Base-by-base conservation (phyloP, 2,888 invertebrate species). In the Eumerus sabulonum region DNA sequence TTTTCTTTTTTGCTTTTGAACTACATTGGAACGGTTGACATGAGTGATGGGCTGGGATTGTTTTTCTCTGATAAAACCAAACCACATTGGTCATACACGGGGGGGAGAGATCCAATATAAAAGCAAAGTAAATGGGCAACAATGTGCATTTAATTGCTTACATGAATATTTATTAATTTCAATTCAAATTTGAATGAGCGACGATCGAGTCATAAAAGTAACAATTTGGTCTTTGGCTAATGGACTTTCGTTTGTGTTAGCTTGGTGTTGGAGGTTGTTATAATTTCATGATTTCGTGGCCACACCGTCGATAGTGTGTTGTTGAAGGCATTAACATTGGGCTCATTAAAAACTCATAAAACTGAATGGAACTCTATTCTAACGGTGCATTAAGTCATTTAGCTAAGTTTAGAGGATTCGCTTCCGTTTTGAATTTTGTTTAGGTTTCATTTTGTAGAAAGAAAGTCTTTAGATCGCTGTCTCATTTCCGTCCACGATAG, bases 121-220 rank as follows among this genome's bases (percentile, higher is more conserved):
- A 27, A 27, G 7, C 27, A 27, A 27, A 27, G 3, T 27, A 27
- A 27, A 40, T 11, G n/a, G 40, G 2, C 40, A 40, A 44, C 35
- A 50, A 50, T 47, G 11, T 17, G 42, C 40, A 27, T 19, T 66
- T 76, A 71, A 71, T 73, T 73, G 67, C 62, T 73, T 12, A 63
- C 77, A 73, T 77, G 73, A 73, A 77, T 77, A 77, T 77, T 77
- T 63, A 77, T 77, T 67, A 67, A 73, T 54, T 63, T 72, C 36
- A 40, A 44, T 51, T 47, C 17, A 62, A 67, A 35, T 64, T 59
- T 44, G 40, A 64, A 64, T 42, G 59, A 64, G 59, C 56, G 18
- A 51, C 42, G 47, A 67, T 72, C 66, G 64, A 60, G 11, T 38
- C 11, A 44, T 68, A 60, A 44, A 51, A 66, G 62, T 48, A 48